Base-by-base conservation (phyloP, 30 jellyfish, hydroid and myxozoan genomes). In the Morbakka virulenta region DNA sequence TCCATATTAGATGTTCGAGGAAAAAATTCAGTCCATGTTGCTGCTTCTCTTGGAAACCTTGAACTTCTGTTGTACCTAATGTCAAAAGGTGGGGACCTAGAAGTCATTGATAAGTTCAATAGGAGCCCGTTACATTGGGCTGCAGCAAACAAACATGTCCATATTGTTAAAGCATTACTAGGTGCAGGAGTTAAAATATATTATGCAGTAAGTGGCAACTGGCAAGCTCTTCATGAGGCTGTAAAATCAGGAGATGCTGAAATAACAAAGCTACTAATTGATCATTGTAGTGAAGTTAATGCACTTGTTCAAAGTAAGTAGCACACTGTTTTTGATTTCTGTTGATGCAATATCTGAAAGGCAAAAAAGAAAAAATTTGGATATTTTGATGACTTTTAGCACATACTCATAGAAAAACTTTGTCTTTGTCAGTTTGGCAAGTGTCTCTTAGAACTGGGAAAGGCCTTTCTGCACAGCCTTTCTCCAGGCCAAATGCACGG, bases 161-260 rank as follows among this genome's bases (percentile, higher is more conserved):
- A 75, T 65, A 51, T 84, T 57, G 91, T 68, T 6, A 72, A 41
- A 17, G 79, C 41, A 20, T 73, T 84, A 24, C 62, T 76, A 3
- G 57, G 23, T 12, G 34, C 86, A 23, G 96, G 96, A 49, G 96
- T 94, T 21, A 81, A 72, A 32, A 51, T 79, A 17, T 31, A 32
- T 71, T 86, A 86, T 34, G 73, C 20, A 4, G 62, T 53, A 30
- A 32, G 75, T 32, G 79, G 79, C 27, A 86, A 86, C 28, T 86
- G 96, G 96, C 94, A 86, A 28, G 94, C 96, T n/a, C 27, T 86
- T 29, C 96, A 86, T 51, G 87, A 79, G 32, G 91, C 95, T 26
- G 94, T 79, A 17, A 86, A 86, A 50, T 87, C 77, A 23, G 94
- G 94, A 3, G 67, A 67, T 23, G 30, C 32, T 22, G 74, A 68